Base-by-base conservation (phyloP, 2,888 invertebrate genomes). In the Brachyptera risi region DNA sequence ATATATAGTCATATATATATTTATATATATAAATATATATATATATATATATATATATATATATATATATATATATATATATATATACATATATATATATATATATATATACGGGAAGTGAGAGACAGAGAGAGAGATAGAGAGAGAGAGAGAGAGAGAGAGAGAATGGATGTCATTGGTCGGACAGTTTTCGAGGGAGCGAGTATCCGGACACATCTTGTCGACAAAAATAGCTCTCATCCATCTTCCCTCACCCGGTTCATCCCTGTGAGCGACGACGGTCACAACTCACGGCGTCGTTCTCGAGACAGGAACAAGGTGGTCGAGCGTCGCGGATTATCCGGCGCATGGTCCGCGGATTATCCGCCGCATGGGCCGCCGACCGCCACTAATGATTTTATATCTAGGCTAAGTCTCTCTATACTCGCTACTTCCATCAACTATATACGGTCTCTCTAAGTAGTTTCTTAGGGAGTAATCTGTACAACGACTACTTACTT, bases 191-290 rank as follows among this genome's bases (percentile, higher is more conserved):
- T n/a, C n/a, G n/a, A n/a, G n/a, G n/a, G n/a, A n/a, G n/a, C n/a
- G n/a, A n/a, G n/a, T n/a, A n/a, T n/a, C n/a, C n/a, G n/a, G n/a
- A n/a, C n/a, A n/a, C n/a, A n/a, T 17, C 24, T 21, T 47, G 47
- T 47, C 47, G 21, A 24, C 47, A 47, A 47, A 47, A 47, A 47
- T 47, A 24, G 47, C 47, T n/a, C 21, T 47, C 47, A 47, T 47
- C 24, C 24, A 47, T 47, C 47, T 47, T 47, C 47, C 47, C 47
- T 47, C 24, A n/a, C 47, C 47, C 23, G 47, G 11, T 47, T 47
- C 47, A 47, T 47, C 47, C 47, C n/a, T 47, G 21, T 47, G 24
- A 47, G 47, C 47, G 21, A 21, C 21, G 47, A 47, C 21, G 47
- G 47, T 47, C 47, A 47, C 47, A 47, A 47, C 47, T 47, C 47